Base-by-base conservation (phyloP, 2,797 vertebrate species). In the Rhincodon typus region DNA sequence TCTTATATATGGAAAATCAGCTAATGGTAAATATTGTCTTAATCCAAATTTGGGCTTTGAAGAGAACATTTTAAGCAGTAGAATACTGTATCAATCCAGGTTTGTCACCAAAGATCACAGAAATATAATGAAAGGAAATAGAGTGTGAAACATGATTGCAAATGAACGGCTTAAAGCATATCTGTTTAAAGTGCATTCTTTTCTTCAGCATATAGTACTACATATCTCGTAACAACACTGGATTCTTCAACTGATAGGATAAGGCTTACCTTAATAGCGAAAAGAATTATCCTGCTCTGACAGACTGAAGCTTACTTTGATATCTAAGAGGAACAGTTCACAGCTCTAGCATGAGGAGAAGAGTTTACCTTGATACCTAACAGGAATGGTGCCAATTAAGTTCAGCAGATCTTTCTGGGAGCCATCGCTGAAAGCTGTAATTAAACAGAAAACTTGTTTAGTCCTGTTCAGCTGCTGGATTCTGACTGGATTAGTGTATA, bases 381-480 rank as follows among this genome's bases (percentile, higher is more conserved):
- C 98, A 6, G 98, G 98, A 96, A 99, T 95, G 95, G 98, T 99
- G 0, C 98, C 98, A 12, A 98, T 97, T 96, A 99, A 97, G 97
- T 98, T 99, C 96, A 99, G 96, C 42, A 99, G 98, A 93, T 99
- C 98, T 97, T 99, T 99, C 97, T 99, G 99, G 84, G 98, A 98
- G 96, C 98, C 97, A 96, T 99, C 98, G 96, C 96, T 99, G 96
- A 98, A 99, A 34, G 98, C 99, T 99, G 96, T 96, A 98, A 97
- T 96, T 95, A 96, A 96, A 97, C 96, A 74, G 57, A 67, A 53
- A 0, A 13, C 74, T 72, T 67, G 79, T 96, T 67, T 17, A 94
- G 93, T 94, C 42, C 66, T 34, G 66, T 4, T n/a, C 3, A 38
- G n/a, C n/a, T 69, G 90, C 17, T 8, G 66, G 66, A 93, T 25